Evolutionary conservation across 1,140 invertebrate species (phyloP).

Genomic region (Drosophila arawakana): DNA sequence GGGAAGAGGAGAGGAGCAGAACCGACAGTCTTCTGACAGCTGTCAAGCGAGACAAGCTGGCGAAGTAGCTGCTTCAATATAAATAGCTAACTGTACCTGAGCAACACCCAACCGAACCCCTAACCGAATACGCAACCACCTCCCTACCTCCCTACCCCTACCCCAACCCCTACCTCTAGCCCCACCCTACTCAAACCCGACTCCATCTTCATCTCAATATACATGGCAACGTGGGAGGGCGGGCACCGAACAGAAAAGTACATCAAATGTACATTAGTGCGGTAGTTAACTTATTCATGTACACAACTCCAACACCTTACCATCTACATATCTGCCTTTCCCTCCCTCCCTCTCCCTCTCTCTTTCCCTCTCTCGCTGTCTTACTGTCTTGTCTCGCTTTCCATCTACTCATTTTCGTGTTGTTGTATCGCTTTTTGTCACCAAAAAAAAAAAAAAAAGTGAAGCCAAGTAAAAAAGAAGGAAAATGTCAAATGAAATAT

Average conservation of each 20-base stretch:
- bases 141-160: neutral
- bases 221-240: slow-evolving; percentile 42
- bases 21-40: slow-evolving; percentile 55
- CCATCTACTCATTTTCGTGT: slow-evolving; percentile 40
- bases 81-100: slow-evolving; percentile 55
- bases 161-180: neutral
- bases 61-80: slow-evolving; percentile 63
- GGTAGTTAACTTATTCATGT: slow-evolving; percentile 76
- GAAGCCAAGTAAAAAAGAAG: slow-evolving; percentile 25
- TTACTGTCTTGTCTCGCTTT: slow-evolving; percentile 1
- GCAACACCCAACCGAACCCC: neutral
- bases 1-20: slow-evolving; percentile 2
- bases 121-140: neutral
- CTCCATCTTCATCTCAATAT: slow-evolving; percentile 44
- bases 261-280: slow-evolving; percentile 77
- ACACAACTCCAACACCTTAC: slow-evolving; percentile 37
- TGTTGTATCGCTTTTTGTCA: slow-evolving; percentile 46
- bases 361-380: neutral
- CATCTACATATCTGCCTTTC: neutral
- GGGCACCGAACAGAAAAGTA: slow-evolving; percentile 54
- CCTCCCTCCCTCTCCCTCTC: neutral
- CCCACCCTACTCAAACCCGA: neutral
- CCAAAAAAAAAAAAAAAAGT: slow-evolving; percentile 9
- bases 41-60: slow-evolving; percentile 62
- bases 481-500: slow-evolving; percentile 66